Base-by-base conservation (phyloP, 2,113 vertebrate species). In the Trinectes maculatus region DNA sequence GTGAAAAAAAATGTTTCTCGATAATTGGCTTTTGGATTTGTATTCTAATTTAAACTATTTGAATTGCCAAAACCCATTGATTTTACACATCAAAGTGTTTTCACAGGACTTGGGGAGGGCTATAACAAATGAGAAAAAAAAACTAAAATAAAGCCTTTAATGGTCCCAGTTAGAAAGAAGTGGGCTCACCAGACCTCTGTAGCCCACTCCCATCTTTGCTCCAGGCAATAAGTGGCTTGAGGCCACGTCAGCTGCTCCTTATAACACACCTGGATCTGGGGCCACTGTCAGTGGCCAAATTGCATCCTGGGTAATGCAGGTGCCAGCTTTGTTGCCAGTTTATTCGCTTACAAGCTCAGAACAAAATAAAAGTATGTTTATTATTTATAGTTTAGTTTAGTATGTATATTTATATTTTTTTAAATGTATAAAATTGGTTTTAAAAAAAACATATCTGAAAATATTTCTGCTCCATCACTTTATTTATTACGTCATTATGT, bases 301-400 rank as follows among this genome's bases (percentile, higher is more conserved):
- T 79, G 68, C 56, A 40, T 59, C 65, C n/a, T 57, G 67, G 58
- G 28, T 42, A 70, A 77, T 58, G 40, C n/a, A 56, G 58, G 36
- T 16, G 9, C 25, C n/a, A 8, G 16, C 29, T 49, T 54, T 42
- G 22, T 16, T 25, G 5, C n/a, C n/a, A n/a, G n/a, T n/a, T n/a
- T n/a, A n/a, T n/a, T n/a, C n/a, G n/a, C n/a, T n/a, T n/a, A n/a
- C n/a, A n/a, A n/a, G n/a, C n/a, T n/a, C n/a, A n/a, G n/a, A n/a
- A n/a, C n/a, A n/a, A n/a, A n/a, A n/a, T n/a, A n/a, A n/a, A n/a
- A n/a, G n/a, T n/a, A n/a, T n/a, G n/a, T n/a, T n/a, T n/a, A n/a
- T n/a, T n/a, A n/a, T n/a, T n/a, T n/a, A n/a, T n/a, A n/a, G n/a
- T n/a, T n/a, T n/a, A n/a, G n/a, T n/a, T n/a, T n/a, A n/a, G n/a